These are phyloP conservation scores for Conopomorpha cramerella DNA, from an alignment of 1,140 invertebrate genomes.

Conservation along the genomic window DNA sequence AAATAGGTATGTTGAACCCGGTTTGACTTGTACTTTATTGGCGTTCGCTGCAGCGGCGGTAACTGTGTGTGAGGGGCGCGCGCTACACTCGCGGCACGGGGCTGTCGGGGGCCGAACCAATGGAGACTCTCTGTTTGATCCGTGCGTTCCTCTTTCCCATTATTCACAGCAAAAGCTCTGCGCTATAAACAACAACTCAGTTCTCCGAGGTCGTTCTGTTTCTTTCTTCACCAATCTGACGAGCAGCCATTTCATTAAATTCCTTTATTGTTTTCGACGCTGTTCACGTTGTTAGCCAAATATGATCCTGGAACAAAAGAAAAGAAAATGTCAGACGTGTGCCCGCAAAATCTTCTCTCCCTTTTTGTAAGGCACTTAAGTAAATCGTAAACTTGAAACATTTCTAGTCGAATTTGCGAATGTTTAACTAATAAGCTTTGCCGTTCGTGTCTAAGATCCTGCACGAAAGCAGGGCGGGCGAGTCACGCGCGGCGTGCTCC, in stretches of 20 bases:
- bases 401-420: too few species aligned
- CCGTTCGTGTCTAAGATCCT: conserved; percentile 35
- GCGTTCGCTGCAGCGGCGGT: conserved; percentile 53
- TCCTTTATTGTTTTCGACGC: too few species aligned
- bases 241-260: too few species aligned
- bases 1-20: conserved; percentile 42
- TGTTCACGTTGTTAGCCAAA: too few species aligned
- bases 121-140: conserved; percentile 52
- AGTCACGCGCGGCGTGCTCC: conserved; percentile 27
- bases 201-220: conserved; percentile 12
- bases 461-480: conserved; percentile 43
- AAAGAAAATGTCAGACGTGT: too few species aligned
- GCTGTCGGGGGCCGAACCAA: conserved; percentile 44
- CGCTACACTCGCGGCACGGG: conserved; percentile 29
- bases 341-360: too few species aligned
- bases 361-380: too few species aligned
- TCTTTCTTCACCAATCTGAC: too few species aligned
- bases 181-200: conserved; percentile 24
- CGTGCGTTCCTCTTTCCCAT: conserved; percentile 55
- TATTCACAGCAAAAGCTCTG: conserved; percentile 31
- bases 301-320: too few species aligned
- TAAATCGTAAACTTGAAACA: too few species aligned
- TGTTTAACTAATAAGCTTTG: conserved; percentile 39
- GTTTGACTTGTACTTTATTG: conserved; percentile 58
- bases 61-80: conserved; percentile 35